phyloP scores from a whole-genome alignment of 2,888 invertebrate species.

The Euplexia lucipara region DNA sequence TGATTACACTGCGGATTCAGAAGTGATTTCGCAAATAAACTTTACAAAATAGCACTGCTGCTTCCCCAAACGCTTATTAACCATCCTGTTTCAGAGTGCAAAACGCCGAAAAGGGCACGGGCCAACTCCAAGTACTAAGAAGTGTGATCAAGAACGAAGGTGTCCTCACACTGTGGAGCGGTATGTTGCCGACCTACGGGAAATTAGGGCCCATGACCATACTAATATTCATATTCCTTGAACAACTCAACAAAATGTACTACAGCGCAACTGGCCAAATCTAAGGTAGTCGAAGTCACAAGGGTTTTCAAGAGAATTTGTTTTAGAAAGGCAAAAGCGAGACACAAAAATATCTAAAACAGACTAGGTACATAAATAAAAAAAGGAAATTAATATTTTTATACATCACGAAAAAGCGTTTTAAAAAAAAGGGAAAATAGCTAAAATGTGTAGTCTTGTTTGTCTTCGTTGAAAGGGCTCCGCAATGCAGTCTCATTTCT shows the following conservation, averaged over 20 bases:
- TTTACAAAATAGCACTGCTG: too few species aligned
- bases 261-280: slow-evolving; percentile 19
- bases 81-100: slow-evolving; percentile 94
- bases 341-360: neutral
- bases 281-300: neutral
- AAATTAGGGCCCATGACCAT: slow-evolving; percentile 99
- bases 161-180: slow-evolving; percentile 98
- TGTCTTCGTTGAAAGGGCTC: too few species aligned
- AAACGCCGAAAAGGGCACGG: slow-evolving; percentile 96
- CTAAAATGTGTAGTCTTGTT: too few species aligned
- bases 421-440: too few species aligned
- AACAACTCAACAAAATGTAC: slow-evolving; percentile 94
- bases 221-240: slow-evolving; percentile 98
- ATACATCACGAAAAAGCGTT: too few species aligned
- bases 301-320: neutral
- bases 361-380: too few species aligned
- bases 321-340: neutral
- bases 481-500: too few species aligned
- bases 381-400: too few species aligned
- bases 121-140: slow-evolving; percentile 93
- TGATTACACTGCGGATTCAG: too few species aligned
- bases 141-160: slow-evolving; percentile 97
- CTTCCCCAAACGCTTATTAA: too few species aligned
- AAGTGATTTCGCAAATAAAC: too few species aligned
- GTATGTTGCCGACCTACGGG: slow-evolving; percentile 98